Conservation (phyloP, 2,797 vertebrate species). For the Buceros bicornis region DNA sequence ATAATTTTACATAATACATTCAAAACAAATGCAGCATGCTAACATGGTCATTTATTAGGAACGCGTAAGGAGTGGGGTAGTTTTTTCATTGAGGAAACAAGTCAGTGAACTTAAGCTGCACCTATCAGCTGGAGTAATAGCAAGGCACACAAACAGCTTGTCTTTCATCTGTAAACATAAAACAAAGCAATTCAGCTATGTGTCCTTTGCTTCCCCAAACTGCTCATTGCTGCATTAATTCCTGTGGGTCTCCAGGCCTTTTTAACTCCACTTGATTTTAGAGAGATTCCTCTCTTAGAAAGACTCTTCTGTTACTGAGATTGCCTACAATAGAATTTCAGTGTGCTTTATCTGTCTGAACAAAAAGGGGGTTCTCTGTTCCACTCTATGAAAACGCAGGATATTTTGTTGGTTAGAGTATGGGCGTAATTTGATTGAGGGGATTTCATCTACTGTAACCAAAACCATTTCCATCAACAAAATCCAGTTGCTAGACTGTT, state of each 20-base stretch:
- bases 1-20: background rate
- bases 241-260: background rate
- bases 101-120: background rate
- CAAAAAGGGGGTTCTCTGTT: background rate
- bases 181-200: background rate
- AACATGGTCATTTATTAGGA: background rate
- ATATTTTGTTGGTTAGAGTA: background rate
- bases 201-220: background rate
- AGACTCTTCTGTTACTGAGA: background rate
- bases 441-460: background rate
- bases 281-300: background rate
- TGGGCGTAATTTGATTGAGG: background rate
- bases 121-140: background rate
- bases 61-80: background rate
- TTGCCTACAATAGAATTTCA: background rate
- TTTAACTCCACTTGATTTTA: background rate
- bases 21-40: background rate
- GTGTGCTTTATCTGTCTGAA: background rate
- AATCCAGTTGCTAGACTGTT: background rate
- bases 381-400: background rate
- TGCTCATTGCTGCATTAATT: background rate
- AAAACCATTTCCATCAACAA: background rate
- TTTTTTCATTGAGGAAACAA: background rate
- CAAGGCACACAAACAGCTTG: background rate
- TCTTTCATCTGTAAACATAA: background rate